Evolutionary conservation across 37 sponge, comb jelly and placozoan genomes (phyloP).

Genomic region (Bolinopsis microptera): DNA sequence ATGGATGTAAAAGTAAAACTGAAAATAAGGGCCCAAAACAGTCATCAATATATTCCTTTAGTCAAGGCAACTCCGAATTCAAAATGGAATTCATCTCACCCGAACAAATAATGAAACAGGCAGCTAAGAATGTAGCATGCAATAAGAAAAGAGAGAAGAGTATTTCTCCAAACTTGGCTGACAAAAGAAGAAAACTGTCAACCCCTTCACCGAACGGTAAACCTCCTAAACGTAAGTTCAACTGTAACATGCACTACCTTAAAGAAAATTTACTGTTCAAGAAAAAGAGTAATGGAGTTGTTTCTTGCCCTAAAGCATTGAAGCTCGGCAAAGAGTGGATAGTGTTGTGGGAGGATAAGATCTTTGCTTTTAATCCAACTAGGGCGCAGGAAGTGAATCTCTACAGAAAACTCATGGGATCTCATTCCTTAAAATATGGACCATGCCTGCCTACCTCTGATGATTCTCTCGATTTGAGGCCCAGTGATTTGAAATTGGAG

Average conservation of each 20-base stretch:
- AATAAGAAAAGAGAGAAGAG: background rate
- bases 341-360: background rate
- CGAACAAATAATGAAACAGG: background rate
- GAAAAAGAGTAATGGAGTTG: background rate
- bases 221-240: background rate
- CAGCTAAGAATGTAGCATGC: background rate
- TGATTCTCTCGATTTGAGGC: background rate
- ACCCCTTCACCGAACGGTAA: background rate
- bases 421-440: slow-evolving; percentile 23
- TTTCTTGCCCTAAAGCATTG: background rate
- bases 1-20: background rate
- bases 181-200: background rate
- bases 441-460: background rate
- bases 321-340: background rate
- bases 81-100: slow-evolving; percentile 49
- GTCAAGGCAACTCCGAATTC: background rate
- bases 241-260: background rate
- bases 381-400: slow-evolving; percentile 58
- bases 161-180: background rate
- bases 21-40: background rate
- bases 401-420: background rate
- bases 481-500: background rate
- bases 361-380: slow-evolving; percentile 8
- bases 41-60: background rate
- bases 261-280: background rate